Evolutionary conservation across 2,113 vertebrate genomes (phyloP).

Genomic region (Pygoscelis antarcticus): DNA sequence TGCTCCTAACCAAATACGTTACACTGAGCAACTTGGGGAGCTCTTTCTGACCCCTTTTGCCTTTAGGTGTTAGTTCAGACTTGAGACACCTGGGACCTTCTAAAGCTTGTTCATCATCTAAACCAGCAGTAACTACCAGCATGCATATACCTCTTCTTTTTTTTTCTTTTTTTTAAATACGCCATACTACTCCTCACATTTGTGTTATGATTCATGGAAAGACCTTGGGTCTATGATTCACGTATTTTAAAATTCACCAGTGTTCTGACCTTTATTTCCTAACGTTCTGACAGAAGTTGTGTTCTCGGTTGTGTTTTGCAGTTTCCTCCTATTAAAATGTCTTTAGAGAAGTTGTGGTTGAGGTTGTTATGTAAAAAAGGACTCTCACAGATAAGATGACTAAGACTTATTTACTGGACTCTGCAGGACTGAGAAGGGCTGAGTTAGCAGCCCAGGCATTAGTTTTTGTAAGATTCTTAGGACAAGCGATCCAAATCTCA

Average conservation of each 20-base stretch:
- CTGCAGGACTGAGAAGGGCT: neutral
- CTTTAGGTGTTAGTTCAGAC: neutral
- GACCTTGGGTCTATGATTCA: constrained; percentile 20
- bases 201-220: constrained; percentile 42
- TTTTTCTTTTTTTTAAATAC: neutral
- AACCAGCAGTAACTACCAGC: neutral
- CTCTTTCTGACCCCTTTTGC: neutral
- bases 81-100: neutral
- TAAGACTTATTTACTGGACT: neutral
- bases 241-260: neutral
- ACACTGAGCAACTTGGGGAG: neutral
- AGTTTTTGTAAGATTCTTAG: neutral
- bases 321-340: constrained; percentile 10
- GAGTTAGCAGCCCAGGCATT: neutral
- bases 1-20: neutral
- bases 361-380: constrained; percentile 4
- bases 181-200: neutral
- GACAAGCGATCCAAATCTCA: neutral
- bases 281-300: constrained; percentile 22
- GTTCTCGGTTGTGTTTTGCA: neutral
- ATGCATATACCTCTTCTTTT: neutral
- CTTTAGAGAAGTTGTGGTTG: constrained; percentile 34
- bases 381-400: neutral
- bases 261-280: constrained; percentile 26
- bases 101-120: neutral